phyloP scores from a whole-genome alignment of 2,888 invertebrate genomes.

The Yponomeuta cagnagella region DNA sequence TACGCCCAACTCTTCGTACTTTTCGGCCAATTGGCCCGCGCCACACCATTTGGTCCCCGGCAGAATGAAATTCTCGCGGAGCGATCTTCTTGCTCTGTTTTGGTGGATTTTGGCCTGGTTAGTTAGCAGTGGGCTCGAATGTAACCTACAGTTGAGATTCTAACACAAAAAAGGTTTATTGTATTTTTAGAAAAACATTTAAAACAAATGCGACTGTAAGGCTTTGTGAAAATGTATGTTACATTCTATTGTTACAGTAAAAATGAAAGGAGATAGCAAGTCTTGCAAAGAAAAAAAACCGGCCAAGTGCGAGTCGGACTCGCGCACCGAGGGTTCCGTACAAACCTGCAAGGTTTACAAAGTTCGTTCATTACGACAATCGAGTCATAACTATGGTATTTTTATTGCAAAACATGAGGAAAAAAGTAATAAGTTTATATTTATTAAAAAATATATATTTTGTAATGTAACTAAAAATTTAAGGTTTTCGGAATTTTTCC shows the following conservation, averaged over 20 bases:
- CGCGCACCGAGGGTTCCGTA: no score
- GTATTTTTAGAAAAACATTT: background rate
- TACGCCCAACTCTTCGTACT: constrained; percentile 77
- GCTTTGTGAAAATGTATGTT: constrained; percentile 2
- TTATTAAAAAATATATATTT: no score
- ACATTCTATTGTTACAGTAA: background rate
- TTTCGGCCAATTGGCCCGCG: constrained; percentile 71
- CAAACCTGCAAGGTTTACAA: no score
- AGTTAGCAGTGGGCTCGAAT: background rate
- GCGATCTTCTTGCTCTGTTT: constrained; percentile 61
- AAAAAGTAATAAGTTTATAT: no score
- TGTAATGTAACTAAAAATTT: no score
- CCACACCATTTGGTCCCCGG: constrained; percentile 88
- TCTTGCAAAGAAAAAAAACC: background rate
- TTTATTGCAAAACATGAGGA: no score
- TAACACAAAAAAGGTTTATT: constrained; percentile 8
- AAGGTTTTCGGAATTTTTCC: no score
- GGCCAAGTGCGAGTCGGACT: no score
- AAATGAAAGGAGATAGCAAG: background rate
- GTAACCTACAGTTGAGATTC: constrained; percentile 9
- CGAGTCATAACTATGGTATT: no score
- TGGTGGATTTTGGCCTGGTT: constrained; percentile 11
- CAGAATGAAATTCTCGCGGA: constrained; percentile 74
- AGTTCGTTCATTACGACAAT: no score
- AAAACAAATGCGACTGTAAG: background rate